Evolutionary conservation across 1,140 invertebrate genomes (phyloP), one percentile per base, ranked within the genome.

Genomic region (Papilio machaon): DNA sequence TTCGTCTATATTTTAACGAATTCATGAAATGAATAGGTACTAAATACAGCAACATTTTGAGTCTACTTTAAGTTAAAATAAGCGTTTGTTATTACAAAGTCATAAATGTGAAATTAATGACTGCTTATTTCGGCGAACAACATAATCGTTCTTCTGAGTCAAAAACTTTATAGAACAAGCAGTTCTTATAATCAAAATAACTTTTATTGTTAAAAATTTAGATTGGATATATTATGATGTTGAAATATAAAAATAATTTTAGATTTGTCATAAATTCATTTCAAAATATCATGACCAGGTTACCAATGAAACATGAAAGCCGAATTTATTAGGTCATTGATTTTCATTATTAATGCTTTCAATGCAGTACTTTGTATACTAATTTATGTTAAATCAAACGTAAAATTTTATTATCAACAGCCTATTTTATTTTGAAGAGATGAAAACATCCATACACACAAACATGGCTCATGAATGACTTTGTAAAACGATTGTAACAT

Each of bases 341-440:
- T 10, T 64, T 64, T 64, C 54, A 58, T 58, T 58, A 58, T 19
- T 58, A 58, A 58, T 58, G 54, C 54, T 58, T 58, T 58, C 54
- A 58, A 58, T 58, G n/a, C 54, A 58, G 54, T 58, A 58, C 54
- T 58, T 58, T 58, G 54, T 19, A n/a, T 58, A 2, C 54, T 17
- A 58, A 58, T 58, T 58, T 58, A 17, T 9, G 17, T 19, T 58
- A 58, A 19, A 58, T 58, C n/a, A 58, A 58, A 58, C n/a, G 17
- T 9, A 2, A 58, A 19, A 58, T 19, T 58, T 58, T n/a, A n/a
- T 58, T 58, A 58, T 58, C 54, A 58, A 10, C 2, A 2, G 0
- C n/a, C 54, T 58, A n/a, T 17, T 58, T 58, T 58, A 8, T 8
- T 9, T 54, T n/a, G 52, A 58, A 58, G 54, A n/a, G 17, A 58